Percentiles rank a stretch among this genome's conserved stretches.
Evolutionary conservation across 2,113 vertebrate species (phyloP).

Genomic region (Morone chrysops): DNA sequence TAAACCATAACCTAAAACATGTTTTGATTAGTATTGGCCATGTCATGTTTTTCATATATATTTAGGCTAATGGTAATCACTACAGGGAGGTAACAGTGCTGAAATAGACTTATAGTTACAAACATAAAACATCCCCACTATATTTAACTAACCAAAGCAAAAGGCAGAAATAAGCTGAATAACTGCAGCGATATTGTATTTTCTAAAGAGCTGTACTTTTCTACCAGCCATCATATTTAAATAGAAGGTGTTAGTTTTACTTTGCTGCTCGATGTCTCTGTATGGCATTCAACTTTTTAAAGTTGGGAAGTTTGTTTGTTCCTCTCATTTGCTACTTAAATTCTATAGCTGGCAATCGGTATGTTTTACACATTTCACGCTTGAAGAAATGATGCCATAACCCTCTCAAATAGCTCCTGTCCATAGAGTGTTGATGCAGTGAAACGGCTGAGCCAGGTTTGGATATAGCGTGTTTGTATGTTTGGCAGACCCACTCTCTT

Average conservation of each 20-base stretch:
- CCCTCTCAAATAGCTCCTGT: slow-evolving; percentile 50
- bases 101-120: slow-evolving; percentile 3
- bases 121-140: neutral
- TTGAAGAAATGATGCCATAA: slow-evolving; percentile 55
- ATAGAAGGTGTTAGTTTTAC: slow-evolving; percentile 32
- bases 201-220: neutral
- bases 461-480: slow-evolving; percentile 48
- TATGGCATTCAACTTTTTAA: slow-evolving; percentile 48
- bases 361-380: slow-evolving; percentile 49
- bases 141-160: neutral
- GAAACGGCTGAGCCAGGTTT: slow-evolving; percentile 37
- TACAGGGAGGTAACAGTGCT: slow-evolving; percentile 8
- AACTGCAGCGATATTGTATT: slow-evolving; percentile 1
- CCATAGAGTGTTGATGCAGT: slow-evolving; percentile 49
- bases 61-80: neutral
- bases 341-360: slow-evolving; percentile 43
- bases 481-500: slow-evolving; percentile 48
- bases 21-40: neutral
- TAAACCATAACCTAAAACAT: neutral
- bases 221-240: neutral
- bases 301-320: slow-evolving; percentile 29
- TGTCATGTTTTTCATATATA: neutral
- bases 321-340: slow-evolving; percentile 37
- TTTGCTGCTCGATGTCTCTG: slow-evolving; percentile 18
- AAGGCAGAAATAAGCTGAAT: neutral